Evolutionary conservation across 2,888 invertebrate species (phyloP), one percentile per base, ranked within the genome.

Genomic region (Zeuzera pyrina): DNA sequence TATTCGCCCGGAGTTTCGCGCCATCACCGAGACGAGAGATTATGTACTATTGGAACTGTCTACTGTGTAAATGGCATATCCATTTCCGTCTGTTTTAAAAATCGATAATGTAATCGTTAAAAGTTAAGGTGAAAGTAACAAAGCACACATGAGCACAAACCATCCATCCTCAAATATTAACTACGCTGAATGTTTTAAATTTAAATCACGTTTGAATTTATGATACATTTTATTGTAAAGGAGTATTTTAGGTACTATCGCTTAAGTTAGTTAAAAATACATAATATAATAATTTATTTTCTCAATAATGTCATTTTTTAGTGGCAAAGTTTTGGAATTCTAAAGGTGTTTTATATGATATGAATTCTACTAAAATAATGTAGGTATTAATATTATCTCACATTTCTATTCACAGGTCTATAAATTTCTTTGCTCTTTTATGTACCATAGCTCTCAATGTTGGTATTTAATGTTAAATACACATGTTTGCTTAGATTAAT

Each of bases 201-300:
- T 67, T 74, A 64, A 74, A 58, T 76, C 79, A 77, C 76, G 81
- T 81, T 83, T 83, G 70, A 83, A 81, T 81, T 81, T 83, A 83
- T 79, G 66, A 79, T 74, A 83, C 83, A 83, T 81, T 81, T 83
- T 83, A 81, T 81, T 76, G 63, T 72, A 71, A 73, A 77, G 74
- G 49, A 67, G 73, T 81, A 79, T 81, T 81, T 79, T 78, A 77
- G 5, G 26, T 33, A 38, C 64, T 79, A 78, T 73, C 62, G 66
- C 77, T 81, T 78, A 76, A 67, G 79, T 81, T 79, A 78, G 76
- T 78, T 77, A 66, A 68, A 59, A 28, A 72, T 59, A 76, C 77
- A 79, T 71, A 67, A 76, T 76, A 68, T 76, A 76, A 78, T 66
- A 69, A 64, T 78, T 79, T 78, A 78, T 77, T 81, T 81, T 78